Evolutionary conservation across 2,797 vertebrate genomes (phyloP), one percentile per base, ranked within the genome.

Genomic region (Odontamblyopus rebecca): DNA sequence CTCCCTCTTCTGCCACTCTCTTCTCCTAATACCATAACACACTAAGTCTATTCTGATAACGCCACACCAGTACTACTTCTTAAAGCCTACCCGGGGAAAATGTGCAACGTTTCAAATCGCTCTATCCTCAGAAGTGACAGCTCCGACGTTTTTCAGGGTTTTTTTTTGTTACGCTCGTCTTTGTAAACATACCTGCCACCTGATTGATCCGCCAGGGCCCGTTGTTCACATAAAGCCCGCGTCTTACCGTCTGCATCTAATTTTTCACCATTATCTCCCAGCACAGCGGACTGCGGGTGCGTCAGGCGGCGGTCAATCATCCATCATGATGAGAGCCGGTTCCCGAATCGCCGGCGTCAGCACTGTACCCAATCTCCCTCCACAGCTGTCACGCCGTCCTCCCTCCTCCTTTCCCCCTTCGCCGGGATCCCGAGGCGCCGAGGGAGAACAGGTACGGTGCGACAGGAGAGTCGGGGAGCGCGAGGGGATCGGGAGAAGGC

Each of bases 241-340:
- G 68, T 71, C 71, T 41, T 29, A 51, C 61, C 77, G 68, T 67
- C 62, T 51, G 71, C 73, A 65, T 75, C 66, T 86, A 81, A 81
- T 76, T 73, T 79, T 72, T 62, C 61, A 72, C 71, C 41, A 75
- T 88, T 86, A 86, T 89, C 85, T 77, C 68, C 75, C 74, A 71
- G 72, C 84, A 75, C 79, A 85, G 75, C 64, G 29, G 74, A 59
- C 57, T 3, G 68, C 71, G 75, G 71, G 69, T 88, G 81, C 77
- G 79, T 62, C 71, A 72, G 71, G 70, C 74, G 79, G 26, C 77
- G 74, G 86, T 89, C 88, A 83, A 82, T 90, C 82, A 86, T 81
- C 67, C 69, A 57, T 74, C 27, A 27, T 18, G 71, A 76, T 73
- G 79, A 88, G 54, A 57, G 57, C 26, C 18, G 2, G 76, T 77